Evolutionary conservation across 2,888 invertebrate species (phyloP), one percentile per base, ranked within the genome.

Genomic region (Caenorhabditis sp.): DNA sequence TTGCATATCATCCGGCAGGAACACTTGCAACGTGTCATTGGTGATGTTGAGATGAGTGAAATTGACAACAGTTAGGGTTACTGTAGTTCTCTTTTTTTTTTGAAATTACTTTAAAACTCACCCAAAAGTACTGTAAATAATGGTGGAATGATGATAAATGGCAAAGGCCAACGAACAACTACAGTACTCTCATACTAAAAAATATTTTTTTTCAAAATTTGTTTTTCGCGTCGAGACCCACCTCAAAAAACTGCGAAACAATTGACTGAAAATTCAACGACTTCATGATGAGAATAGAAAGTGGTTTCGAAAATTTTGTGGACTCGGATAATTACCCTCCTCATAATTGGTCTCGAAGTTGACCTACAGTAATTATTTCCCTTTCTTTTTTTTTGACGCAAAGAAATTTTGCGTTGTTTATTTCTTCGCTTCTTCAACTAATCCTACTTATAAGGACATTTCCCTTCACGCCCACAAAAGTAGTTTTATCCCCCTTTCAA

Each of bases 241-340:
- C 84, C 83, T 84, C 83, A 58, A 85, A 85, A 71, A 85, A 84
- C 66, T 83, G 83, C 8, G 85, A 82, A 23, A 85, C 84, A n/a
- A 79, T 66, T 4, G 78, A 72, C 65, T 85, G 83, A 66, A 85
- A 81, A 70, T 82, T 85, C 70, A 85, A 57, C 12, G 58, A 66
- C 36, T 61, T 68, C 70, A 70, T 69, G 8, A 17, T 12, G 2
- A 26, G 10, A 58, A 55, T 23, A 19, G 50, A n/a, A 50, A n/a
- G 17, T 12, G 50, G 50, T 36, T 36, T 36, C 36, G 12, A 36
- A 36, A 36, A 5, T 36, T 5, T 36, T 36, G 6, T 5, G 12
- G 12, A 36, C 36, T n/a, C n/a, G n/a, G 10, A 31, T 31, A 31
- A 31, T 31, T 31, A 31, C 31, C 31, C 31, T 31, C 10, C 31